Base-by-base conservation (phyloP, 2,797 vertebrate species). In the Esox lucius region DNA sequence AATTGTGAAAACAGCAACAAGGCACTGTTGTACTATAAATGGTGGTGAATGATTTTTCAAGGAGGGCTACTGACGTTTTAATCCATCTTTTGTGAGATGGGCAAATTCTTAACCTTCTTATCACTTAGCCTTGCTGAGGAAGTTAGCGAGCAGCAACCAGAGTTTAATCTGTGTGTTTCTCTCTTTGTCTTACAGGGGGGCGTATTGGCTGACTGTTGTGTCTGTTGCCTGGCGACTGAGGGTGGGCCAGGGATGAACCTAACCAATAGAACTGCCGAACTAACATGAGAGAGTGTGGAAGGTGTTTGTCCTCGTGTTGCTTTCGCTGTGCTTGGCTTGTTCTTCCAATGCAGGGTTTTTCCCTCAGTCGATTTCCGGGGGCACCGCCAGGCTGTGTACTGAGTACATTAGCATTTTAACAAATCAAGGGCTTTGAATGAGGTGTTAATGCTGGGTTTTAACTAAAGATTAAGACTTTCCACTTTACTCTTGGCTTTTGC, bases 141-240 rank as follows among this genome's bases (percentile, higher is more conserved):
- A 53, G 11, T 64, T 82, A 31, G 81, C 53, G 42, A 22, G 64
- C 76, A 17, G 72, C 46, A 9, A 28, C 9, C 11, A 49, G 73
- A 75, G 66, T 80, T 83, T 70, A 76, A 85, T 86, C 67, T 77
- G 71, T 89, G 79, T 87, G 77, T 90, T 84, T 91, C 9, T 92
- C 80, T 90, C 85, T 83, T 90, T 84, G 71, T 90, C 86, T 83
- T 84, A 70, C 91, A 92, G 91, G 91, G 1, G 91, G 91, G 1
- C 82, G 76, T 65, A 67, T 78, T 72, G 81, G 73, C 78, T 83
- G 81, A 83, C 71, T 51, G 61, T 73, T 75, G 75, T 90, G 22
- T 91, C 87, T 90, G 68, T 74, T 68, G 79, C 83, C n/a, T 74
- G 68, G 74, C 16, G 64, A 15, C 64, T 68, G 24, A 49, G 70